Evolutionary conservation across 2,888 invertebrate genomes (phyloP).

Genomic region (Drosophila percnosoma): DNA sequence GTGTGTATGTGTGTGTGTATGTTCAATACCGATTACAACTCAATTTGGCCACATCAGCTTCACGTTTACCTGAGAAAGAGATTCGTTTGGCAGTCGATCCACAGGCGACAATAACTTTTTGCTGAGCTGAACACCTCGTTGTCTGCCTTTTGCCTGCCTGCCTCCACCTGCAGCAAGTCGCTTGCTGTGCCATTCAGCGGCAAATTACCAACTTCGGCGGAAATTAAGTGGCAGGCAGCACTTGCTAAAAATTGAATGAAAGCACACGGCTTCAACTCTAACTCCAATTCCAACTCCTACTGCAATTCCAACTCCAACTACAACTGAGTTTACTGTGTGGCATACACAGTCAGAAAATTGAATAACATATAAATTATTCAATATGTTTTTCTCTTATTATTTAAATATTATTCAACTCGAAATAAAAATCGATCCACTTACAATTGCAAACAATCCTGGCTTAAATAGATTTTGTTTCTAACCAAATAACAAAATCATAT

Average conservation of each 20-base stretch:
- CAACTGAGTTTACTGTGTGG: conserved; percentile 6
- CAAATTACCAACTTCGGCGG: conserved; percentile 74
- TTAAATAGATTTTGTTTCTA: too few species aligned
- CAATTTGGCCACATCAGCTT: conserved; percentile 66
- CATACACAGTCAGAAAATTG: neutral
- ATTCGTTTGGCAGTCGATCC: conserved; percentile 45
- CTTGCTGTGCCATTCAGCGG: conserved; percentile 41
- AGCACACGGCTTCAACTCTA: conserved; percentile 27
- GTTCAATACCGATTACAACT: conserved; percentile 59
- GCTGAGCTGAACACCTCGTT: conserved; percentile 12
- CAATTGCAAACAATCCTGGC: too few species aligned
- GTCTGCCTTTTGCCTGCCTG: neutral
- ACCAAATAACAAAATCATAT: neutral
- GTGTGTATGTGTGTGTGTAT: neutral
- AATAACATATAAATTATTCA: neutral
- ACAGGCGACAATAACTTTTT: conserved; percentile 28
- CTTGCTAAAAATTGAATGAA: conserved; percentile 64
- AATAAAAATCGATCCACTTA: too few species aligned
- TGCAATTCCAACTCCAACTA: conserved; percentile 4
- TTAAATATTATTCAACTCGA: too few species aligned
- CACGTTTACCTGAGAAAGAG: conserved; percentile 48
- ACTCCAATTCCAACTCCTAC: conserved; percentile 15
- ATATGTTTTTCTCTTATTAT: neutral
- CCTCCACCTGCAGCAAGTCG: neutral
- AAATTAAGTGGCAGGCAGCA: conserved; percentile 71